phyloP scores from a whole-genome alignment of 2,797 vertebrate species.

The Morus bassanus region DNA sequence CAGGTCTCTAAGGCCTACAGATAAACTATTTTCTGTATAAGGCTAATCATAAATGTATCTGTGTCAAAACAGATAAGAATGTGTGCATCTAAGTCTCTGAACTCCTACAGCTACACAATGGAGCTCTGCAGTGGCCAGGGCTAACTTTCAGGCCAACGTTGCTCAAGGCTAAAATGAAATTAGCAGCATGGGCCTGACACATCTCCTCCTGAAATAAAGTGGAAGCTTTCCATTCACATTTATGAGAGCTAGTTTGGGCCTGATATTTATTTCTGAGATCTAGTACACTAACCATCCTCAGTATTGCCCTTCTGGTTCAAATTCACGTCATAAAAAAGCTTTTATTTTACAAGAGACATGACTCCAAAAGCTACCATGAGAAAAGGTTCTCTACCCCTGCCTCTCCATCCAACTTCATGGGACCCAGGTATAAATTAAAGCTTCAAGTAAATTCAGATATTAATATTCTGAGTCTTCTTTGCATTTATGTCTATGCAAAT shows the following conservation, averaged over 20 bases:
- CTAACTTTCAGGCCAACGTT: neutral
- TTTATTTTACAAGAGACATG: neutral
- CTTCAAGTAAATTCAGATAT: neutral
- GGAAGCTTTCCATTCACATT: neutral
- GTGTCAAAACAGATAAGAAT: neutral
- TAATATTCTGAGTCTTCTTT: neutral
- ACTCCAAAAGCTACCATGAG: neutral
- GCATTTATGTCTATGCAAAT: neutral
- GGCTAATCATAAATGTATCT: constrained; percentile 7
- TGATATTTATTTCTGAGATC: neutral
- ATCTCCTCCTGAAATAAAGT: neutral
- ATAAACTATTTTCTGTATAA: neutral
- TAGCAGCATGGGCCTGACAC: neutral
- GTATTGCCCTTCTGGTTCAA: neutral
- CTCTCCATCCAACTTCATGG: neutral
- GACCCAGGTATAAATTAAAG: neutral
- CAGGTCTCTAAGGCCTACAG: neutral
- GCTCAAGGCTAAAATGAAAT: neutral
- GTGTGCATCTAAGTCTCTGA: neutral
- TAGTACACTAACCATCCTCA: neutral
- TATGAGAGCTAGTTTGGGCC: neutral
- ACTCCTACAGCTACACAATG: neutral
- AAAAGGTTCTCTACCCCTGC: neutral
- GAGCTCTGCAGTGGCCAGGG: neutral
- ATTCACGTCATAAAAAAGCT: neutral